phyloP scores from a whole-genome alignment of 2,888 invertebrate species.

The Drosophila differens region DNA sequence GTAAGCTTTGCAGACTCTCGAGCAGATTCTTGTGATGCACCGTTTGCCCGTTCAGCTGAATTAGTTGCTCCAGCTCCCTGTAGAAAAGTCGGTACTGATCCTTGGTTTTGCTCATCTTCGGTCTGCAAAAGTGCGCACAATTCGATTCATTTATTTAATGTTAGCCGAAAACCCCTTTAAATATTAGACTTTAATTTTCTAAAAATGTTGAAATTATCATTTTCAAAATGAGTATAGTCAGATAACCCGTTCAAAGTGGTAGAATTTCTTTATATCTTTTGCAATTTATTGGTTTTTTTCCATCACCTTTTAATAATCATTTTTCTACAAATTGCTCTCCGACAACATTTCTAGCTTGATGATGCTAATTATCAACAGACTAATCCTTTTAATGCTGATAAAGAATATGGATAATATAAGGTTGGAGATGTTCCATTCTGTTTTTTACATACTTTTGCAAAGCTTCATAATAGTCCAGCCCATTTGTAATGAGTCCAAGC shows the following conservation, averaged over 20 bases:
- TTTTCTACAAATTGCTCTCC: not conserved
- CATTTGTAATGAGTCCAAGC: not conserved
- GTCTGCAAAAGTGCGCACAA: constrained; percentile 45
- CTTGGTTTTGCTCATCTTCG: constrained; percentile 88
- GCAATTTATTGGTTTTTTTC: not conserved
- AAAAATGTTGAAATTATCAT: not conserved
- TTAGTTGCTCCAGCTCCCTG: constrained; percentile 93
- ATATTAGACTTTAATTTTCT: not conserved
- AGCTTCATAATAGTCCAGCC: not conserved
- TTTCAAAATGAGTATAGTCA: not conserved
- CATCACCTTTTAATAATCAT: not conserved
- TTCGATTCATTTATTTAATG: not conserved
- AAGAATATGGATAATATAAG: not conserved
- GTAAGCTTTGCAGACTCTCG: constrained; percentile 90
- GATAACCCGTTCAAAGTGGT: not conserved
- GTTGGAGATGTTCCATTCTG: not conserved
- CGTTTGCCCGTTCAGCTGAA: constrained; percentile 92
- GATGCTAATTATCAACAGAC: not conserved
- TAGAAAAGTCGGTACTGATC: constrained; percentile 97
- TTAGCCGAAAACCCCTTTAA: not conserved
- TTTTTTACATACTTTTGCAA: not conserved
- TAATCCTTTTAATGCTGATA: not conserved
- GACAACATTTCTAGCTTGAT: not conserved
- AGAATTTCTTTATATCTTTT: not conserved
- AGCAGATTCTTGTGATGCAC: constrained; percentile 92